Percentiles rank a stretch among this genome's conserved stretches.
These are phyloP conservation scores for Tenebrosternarchus preto DNA, from an alignment of 2,113 vertebrate species.

Conservation along the genomic window DNA sequence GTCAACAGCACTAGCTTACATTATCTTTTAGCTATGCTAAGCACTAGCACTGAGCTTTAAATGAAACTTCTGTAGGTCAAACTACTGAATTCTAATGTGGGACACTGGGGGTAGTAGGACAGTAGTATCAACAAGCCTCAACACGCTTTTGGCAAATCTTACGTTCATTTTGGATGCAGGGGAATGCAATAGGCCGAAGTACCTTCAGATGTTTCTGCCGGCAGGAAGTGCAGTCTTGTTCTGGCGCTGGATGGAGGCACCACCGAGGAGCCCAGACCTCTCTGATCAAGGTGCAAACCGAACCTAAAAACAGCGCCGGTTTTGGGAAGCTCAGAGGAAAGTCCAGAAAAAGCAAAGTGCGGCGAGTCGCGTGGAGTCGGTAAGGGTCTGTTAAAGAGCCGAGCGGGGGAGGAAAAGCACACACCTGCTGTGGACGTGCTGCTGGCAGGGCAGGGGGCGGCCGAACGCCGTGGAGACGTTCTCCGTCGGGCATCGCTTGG, in stretches of 20 bases:
- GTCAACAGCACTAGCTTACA: not conserved
- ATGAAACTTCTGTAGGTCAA: no score
- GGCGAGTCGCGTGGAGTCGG: not conserved
- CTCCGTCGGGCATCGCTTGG: conserved; percentile 93
- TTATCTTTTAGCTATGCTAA: not conserved
- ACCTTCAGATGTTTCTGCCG: conserved; percentile 79
- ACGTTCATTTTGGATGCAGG: not conserved
- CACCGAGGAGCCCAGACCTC: conserved; percentile 72
- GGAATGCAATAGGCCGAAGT: conserved; percentile 39
- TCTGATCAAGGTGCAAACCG: conserved; percentile 78
- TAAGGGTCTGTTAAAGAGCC: not conserved
- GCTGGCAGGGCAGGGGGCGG: conserved; percentile 78
- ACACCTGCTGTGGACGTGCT: conserved; percentile 79
- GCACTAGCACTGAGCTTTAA: no score
- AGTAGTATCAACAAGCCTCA: no score
- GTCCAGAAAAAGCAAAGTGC: not conserved
- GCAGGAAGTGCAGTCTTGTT: conserved; percentile 84
- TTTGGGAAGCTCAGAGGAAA: not conserved
- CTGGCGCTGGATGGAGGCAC: conserved; percentile 73
- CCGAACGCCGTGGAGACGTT: conserved; percentile 93
- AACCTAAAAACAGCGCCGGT: conserved; percentile 64
- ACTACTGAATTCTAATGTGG: no score
- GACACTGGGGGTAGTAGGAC: no score
- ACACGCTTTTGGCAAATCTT: not conserved
- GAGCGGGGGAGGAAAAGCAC: no score